Percentiles rank a stretch among this genome's conserved stretches.
Conservation (phyloP, 2,113 vertebrate genomes). For the Lipophrys pholis region DNA sequence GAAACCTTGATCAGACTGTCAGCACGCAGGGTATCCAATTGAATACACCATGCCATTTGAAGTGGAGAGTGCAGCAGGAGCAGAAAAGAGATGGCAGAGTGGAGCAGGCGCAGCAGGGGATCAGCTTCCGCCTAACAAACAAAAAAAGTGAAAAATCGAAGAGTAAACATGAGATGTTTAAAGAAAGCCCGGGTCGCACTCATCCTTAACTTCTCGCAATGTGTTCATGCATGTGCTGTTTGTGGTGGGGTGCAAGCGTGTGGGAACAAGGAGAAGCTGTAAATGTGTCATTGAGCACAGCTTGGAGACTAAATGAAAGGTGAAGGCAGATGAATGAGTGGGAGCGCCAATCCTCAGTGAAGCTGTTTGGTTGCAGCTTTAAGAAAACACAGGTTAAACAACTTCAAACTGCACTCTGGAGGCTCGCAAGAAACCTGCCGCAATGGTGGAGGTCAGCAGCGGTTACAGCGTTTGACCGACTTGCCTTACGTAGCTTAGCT, state of each 20-base stretch:
- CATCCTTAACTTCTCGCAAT: slow-evolving; percentile 27
- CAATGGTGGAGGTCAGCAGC: slow-evolving; percentile 26
- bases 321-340: not conserved
- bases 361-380: no score
- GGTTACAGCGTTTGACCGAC: slow-evolving; percentile 7
- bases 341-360: no score
- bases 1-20: slow-evolving; percentile 53
- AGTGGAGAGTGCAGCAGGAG: slow-evolving; percentile 43
- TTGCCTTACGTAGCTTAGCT: slow-evolving; percentile 31
- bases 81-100: slow-evolving; percentile 17
- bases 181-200: slow-evolving; percentile 21
- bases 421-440: not conserved
- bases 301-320: not conserved
- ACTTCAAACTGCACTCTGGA: slow-evolving; percentile 1
- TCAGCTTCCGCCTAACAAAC: slow-evolving; percentile 40
- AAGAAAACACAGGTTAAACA: not conserved
- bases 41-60: slow-evolving; percentile 60
- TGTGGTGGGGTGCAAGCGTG: not conserved
- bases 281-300: not conserved
- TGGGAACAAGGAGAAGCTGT: not conserved
- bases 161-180: slow-evolving; percentile 52
- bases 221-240: slow-evolving; percentile 1
- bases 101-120: slow-evolving; percentile 47
- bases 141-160: slow-evolving; percentile 27
- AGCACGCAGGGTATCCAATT: slow-evolving; percentile 59